Evolutionary conservation across 2,113 vertebrate species (phyloP), one percentile per base, ranked within the genome.

Genomic region (Aegithalos caudatus): DNA sequence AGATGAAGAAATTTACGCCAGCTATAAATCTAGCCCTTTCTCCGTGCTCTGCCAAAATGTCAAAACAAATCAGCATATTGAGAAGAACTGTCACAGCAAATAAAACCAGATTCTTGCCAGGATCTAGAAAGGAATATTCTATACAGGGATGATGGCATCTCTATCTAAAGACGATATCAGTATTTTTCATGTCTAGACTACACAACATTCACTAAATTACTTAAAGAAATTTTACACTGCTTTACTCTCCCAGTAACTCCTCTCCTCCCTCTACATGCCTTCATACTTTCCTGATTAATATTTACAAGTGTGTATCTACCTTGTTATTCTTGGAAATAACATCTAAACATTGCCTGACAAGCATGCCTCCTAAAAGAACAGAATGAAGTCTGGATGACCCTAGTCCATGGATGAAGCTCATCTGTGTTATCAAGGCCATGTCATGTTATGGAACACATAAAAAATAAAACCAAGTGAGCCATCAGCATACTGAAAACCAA

Each of bases 121-220:
- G 37, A 77, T 80, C 42, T 81, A 86, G 53, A 69, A 79, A 73
- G 23, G 50, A 91, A 74, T 90, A 73, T 54, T 95, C 90, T 93
- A 86, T 80, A 81, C 17, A 66, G n/a, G 44, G 73, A 85, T 56
- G 23, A 85, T 54, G 86, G 89, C 40, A 88, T 82, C 37, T 82
- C 31, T 69, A 56, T 64, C 88, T 81, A 77, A 87, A 80, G 84
- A 88, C 42, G 23, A 7, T 90, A 94, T 22, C 38, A 44, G 66
- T 88, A 86, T 88, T 91, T 94, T 95, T 86, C 61, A 89, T 74
- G 83, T 94, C 86, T 95, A 93, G 93, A 95, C 92, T 64, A 79
- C 35, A 77, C 27, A 81, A 86, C 82, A 81, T 95, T 81, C 81
- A 90, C 53, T 61, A 91, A 83, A 94, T 77, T 92, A 93, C 92